phyloP scores from a whole-genome alignment of 2,113 vertebrate species.

The Drymodes brunneopygia region DNA sequence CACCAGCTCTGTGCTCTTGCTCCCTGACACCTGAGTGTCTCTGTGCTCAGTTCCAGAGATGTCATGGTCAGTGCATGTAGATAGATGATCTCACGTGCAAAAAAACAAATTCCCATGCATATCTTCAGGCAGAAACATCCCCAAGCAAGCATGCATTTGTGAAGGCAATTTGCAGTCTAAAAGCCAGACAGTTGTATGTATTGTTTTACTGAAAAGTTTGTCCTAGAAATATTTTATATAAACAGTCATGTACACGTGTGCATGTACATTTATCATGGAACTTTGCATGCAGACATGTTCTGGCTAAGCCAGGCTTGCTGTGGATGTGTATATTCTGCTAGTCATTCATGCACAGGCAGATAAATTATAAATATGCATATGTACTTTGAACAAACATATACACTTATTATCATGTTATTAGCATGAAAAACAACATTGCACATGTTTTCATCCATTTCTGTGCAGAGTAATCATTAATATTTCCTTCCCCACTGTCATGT shows the following conservation, averaged over 20 bases:
- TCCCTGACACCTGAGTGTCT: background rate
- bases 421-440: background rate
- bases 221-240: background rate
- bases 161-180: background rate
- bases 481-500: background rate
- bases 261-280: background rate
- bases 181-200: background rate
- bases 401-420: background rate
- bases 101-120: background rate
- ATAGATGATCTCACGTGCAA: fast-evolving
- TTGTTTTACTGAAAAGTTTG: background rate
- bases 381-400: background rate
- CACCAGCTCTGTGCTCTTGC: background rate
- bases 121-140: background rate
- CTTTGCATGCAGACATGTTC: background rate
- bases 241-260: background rate
- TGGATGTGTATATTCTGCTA: background rate
- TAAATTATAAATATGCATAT: background rate
- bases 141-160: background rate
- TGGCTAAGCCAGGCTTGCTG: background rate
- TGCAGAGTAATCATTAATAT: background rate
- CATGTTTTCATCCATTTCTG: background rate
- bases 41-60: background rate
- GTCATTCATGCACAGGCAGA: background rate
- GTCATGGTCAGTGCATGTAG: fast-evolving